Percentiles rank a stretch among this genome's conserved stretches.
Evolutionary conservation across 2,888 invertebrate species (phyloP).

Genomic region (Nectonema munidae): DNA sequence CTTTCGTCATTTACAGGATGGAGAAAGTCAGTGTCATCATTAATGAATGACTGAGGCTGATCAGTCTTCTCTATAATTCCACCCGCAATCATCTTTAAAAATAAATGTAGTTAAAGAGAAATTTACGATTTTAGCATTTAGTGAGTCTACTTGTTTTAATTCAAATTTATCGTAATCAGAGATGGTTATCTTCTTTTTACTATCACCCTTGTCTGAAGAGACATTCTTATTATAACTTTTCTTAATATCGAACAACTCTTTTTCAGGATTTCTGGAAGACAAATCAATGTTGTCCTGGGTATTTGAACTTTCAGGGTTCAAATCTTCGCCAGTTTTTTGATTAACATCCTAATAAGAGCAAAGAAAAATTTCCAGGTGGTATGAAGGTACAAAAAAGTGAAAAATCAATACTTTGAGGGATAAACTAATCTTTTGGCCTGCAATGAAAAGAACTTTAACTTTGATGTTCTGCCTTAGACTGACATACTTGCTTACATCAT

Average conservation of each 20-base stretch:
- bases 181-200: neutral
- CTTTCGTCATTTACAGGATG: slow-evolving; percentile 29
- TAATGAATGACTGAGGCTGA: slow-evolving; percentile 78
- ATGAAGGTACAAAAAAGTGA: no score
- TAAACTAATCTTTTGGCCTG: slow-evolving; percentile 70
- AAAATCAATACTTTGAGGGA: slow-evolving; percentile 38
- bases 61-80: slow-evolving; percentile 39
- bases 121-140: neutral
- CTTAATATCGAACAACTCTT: neutral
- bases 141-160: slow-evolving; percentile 26
- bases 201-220: neutral
- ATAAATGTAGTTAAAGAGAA: neutral
- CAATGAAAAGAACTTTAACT: slow-evolving; percentile 53
- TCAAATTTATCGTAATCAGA: no score
- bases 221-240: neutral
- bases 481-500: slow-evolving; percentile 68
- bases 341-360: slow-evolving; percentile 39
- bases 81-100: slow-evolving; percentile 7
- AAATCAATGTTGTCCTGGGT: neutral
- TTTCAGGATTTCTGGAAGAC: neutral
- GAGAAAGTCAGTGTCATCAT: slow-evolving; percentile 63
- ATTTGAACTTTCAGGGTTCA: slow-evolving; percentile 38
- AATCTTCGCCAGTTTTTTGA: slow-evolving; percentile 62
- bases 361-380: no score
- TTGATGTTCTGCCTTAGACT: slow-evolving; percentile 53